A percentile compares a stretch with the other conserved stretches of the same genome.
phyloP scores from a whole-genome alignment of 2,888 invertebrate genomes.

The Pecten maximus region DNA sequence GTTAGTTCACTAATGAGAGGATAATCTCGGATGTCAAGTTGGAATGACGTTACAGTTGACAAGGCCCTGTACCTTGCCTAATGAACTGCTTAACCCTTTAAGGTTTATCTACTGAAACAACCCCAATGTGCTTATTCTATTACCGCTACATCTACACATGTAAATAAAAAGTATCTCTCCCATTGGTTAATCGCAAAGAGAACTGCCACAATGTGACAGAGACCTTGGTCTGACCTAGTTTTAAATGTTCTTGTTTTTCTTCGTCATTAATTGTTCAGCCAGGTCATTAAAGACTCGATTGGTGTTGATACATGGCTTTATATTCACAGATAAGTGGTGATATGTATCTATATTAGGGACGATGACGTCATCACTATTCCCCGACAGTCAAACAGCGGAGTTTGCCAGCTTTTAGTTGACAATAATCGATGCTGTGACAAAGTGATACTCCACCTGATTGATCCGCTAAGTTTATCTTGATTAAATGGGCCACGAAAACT shows the following conservation, averaged over 20 bases:
- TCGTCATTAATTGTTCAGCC: background rate
- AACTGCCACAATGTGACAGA: no score
- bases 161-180: no score
- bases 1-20: no score
- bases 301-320: background rate
- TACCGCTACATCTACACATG: no score
- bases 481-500: conserved; percentile 4
- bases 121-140: no score
- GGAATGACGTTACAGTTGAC: no score
- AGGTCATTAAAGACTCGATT: background rate
- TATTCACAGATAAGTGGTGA: background rate
- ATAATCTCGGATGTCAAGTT: no score
- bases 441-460: background rate
- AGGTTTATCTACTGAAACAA: no score
- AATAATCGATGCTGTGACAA: background rate
- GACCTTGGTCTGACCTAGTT: background rate
- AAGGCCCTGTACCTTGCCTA: no score
- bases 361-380: background rate
- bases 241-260: background rate
- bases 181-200: no score
- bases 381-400: background rate
- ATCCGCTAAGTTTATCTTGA: background rate
- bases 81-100: no score
- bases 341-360: background rate
- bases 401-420: background rate